Evolutionary conservation across 2,797 vertebrate species (phyloP), one percentile per base, ranked within the genome.

Genomic region (Sternotherus odoratus): DNA sequence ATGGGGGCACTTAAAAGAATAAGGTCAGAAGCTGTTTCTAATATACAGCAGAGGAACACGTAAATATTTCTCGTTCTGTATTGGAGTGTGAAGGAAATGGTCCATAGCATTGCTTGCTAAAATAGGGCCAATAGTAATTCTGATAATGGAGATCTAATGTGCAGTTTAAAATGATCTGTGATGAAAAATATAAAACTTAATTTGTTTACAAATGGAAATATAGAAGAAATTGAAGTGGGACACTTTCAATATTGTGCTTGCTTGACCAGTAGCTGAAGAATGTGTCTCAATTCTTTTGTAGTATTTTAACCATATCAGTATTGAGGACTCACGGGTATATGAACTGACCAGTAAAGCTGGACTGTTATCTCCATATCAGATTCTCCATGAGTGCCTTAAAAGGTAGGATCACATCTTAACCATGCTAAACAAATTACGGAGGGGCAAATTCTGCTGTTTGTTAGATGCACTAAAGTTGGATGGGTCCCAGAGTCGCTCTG

Each of bases 231-330:
- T 46, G 4, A 12, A 8, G 39, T 77, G 74, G 82, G 48, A n/a
- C 6, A 48, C 2, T 19, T 83, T 81, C 33, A 8, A 5, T 23
- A 17, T 57, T 43, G 8, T 2, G 30, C 30, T 69, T 77, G 12
- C 15, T 51, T 81, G 56, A 4, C 3, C 36, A 10, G 16, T 89
- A 84, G 79, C 72, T 91, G 56, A 92, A 2, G 36, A 82, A 82
- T 2, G 1, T n/a, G 86, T 97, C 56, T 75, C 72, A 93, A 97
- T 97, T 93, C 43, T 94, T 75, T 97, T 95, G 74, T 97, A 99
- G 99, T 99, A 99, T 99, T 99, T 99, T 98, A 99, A 99, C 99
- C 99, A 99, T 98, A 99, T 99, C 99, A 99, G 98, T 99, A 99
- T 99, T 98, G 99, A 99, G 98, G 99, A 99, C 97, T 99, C 99